phyloP scores from a whole-genome alignment of 2,888 invertebrate species.

The Nemotelus nigrinus region DNA sequence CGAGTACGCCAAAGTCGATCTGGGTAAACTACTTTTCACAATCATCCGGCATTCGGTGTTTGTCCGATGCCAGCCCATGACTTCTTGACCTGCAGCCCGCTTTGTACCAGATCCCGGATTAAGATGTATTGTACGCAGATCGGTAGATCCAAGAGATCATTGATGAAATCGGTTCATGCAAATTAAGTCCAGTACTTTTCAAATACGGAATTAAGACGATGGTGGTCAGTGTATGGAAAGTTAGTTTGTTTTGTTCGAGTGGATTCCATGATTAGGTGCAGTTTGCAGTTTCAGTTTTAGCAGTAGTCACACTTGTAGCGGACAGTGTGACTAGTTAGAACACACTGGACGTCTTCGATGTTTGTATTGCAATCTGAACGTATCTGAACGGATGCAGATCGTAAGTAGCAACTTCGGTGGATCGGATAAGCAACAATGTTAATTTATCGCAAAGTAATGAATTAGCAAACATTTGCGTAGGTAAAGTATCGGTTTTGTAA shows the following conservation, averaged over 20 bases:
- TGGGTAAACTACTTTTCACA: conserved; percentile 27
- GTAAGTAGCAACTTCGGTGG: too few species aligned
- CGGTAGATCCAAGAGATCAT: neutral
- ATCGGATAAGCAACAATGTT: conserved; percentile 2
- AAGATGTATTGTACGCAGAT: neutral
- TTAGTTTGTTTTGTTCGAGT: conserved; percentile 4
- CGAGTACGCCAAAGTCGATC: neutral
- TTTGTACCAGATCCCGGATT: conserved; percentile 39
- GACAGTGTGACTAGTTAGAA: neutral
- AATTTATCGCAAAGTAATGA: conserved; percentile 27
- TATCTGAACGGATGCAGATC: too few species aligned
- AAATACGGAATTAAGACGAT: neutral
- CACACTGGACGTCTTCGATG: conserved; percentile 22
- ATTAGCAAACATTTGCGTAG: conserved; percentile 27
- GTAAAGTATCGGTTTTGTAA: neutral
- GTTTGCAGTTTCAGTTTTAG: conserved; percentile 2
- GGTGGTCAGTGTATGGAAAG: conserved; percentile 9
- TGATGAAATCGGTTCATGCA: conserved; percentile 24
- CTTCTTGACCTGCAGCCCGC: conserved; percentile 35
- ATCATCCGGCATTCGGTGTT: neutral
- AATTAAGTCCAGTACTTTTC: neutral
- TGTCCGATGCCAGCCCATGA: conserved; percentile 3
- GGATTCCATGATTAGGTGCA: neutral
- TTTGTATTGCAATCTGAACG: conserved; percentile 11
- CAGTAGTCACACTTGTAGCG: neutral